Conservation (phyloP, 2,113 vertebrate species). For the Sclerurus mexicanus region DNA sequence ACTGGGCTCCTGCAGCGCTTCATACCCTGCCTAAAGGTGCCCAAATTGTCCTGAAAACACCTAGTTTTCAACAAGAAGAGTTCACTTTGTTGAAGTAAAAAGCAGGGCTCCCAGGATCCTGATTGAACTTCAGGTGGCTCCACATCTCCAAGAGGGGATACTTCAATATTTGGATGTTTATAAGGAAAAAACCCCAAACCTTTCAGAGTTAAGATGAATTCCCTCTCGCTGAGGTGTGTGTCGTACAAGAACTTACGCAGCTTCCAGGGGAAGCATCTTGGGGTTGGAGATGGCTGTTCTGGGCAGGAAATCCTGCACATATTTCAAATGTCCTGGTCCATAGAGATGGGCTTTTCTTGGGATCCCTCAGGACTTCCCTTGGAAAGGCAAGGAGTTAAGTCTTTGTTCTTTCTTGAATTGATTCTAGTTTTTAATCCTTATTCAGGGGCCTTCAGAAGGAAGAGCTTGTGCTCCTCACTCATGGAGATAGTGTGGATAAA, state of each 20-base stretch:
- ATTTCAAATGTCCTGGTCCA: neutral
- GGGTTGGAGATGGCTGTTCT: neutral
- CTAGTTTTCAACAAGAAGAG: neutral
- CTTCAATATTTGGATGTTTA: rapidly evolving
- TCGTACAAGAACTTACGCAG: neutral
- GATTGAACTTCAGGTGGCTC: neutral
- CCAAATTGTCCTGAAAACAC: neutral
- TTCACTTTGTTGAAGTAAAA: neutral
- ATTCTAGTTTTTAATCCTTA: neutral
- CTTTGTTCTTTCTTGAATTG: neutral
- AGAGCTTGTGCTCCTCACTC: conserved; percentile 93
- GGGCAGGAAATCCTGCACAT: neutral
- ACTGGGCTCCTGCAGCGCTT: neutral
- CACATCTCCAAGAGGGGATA: rapidly evolving
- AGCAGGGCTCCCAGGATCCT: neutral
- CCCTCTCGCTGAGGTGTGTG: neutral
- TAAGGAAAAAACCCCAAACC: neutral
- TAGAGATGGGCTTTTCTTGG: rapidly evolving
- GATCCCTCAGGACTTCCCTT: neutral
- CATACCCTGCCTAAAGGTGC: neutral
- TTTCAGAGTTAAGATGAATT: too few relatives aligned
- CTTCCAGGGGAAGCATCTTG: neutral
- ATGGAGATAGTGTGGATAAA: conserved; percentile 98
- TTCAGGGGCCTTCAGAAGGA: conserved; percentile 96
- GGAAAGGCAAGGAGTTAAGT: neutral